Evolutionary conservation across 2,113 vertebrate species (phyloP).

Genomic region (Balaeniceps rex): DNA sequence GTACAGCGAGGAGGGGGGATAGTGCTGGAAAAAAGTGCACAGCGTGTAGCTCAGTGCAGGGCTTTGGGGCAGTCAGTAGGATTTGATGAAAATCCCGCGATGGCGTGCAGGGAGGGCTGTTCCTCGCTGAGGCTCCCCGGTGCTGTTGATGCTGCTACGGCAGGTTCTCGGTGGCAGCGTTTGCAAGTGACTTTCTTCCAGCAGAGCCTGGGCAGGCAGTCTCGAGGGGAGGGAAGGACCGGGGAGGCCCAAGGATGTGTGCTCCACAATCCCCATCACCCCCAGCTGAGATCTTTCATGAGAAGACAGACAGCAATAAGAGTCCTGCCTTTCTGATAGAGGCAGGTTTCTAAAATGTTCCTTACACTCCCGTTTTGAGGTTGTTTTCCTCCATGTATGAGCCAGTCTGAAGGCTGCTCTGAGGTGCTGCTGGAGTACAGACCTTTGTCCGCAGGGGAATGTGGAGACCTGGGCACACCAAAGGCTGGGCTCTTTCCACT

Average conservation of each 20-base stretch:
- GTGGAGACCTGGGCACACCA: neutral
- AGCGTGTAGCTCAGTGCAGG: accelerated
- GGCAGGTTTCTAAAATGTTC: neutral
- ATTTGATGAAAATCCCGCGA: accelerated
- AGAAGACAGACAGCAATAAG: too few relatives aligned
- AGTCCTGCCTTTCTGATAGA: neutral
- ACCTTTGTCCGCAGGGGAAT: neutral
- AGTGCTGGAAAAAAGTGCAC: neutral
- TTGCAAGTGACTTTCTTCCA: neutral
- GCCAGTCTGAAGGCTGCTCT: neutral
- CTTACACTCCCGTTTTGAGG: accelerated
- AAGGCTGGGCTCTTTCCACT: neutral
- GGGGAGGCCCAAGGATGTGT: too few relatives aligned
- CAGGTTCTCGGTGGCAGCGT: accelerated
- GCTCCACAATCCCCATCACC: neutral
- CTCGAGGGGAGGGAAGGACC: accelerated
- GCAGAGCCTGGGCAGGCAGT: accelerated
- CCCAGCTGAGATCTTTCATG: neutral
- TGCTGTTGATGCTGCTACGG: too few relatives aligned
- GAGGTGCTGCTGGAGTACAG: neutral
- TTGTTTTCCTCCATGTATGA: neutral
- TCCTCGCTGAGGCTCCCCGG: accelerated
- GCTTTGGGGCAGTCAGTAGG: neutral
- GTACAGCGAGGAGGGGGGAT: neutral
- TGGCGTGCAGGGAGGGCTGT: accelerated